Evolutionary conservation across 2,797 vertebrate species (phyloP).

Genomic region (Centroberyx gerrardi): DNA sequence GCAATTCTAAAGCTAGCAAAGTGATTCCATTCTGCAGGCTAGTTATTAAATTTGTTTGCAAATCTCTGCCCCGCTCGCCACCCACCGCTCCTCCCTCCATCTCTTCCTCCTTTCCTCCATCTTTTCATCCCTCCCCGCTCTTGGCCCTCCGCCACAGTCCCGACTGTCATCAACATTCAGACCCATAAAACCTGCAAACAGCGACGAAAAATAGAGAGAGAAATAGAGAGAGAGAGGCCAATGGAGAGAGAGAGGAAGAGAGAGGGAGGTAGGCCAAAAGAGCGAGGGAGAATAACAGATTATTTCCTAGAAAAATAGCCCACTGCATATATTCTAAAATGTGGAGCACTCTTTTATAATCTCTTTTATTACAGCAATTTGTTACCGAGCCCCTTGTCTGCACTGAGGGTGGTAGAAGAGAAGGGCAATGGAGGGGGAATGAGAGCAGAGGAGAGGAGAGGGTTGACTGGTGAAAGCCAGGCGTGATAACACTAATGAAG

Average conservation of each 20-base stretch:
- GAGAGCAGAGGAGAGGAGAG: slow-evolving; percentile 12
- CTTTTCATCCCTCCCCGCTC: slow-evolving; percentile 53
- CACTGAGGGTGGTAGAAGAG: slow-evolving; percentile 27
- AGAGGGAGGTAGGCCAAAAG: slow-evolving; percentile 19
- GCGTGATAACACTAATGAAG: slow-evolving; percentile 67
- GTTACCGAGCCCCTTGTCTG: slow-evolving; percentile 52
- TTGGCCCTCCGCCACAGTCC: slow-evolving; percentile 55
- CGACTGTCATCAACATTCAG: slow-evolving; percentile 77
- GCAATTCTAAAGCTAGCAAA: slow-evolving; percentile 77
- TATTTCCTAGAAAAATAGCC: slow-evolving; percentile 69
- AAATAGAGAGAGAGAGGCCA: slow-evolving; percentile 35
- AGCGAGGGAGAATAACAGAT: slow-evolving; percentile 60
- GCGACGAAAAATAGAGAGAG: slow-evolving; percentile 42
- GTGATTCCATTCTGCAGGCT: slow-evolving; percentile 82
- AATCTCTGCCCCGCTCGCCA: slow-evolving; percentile 71
- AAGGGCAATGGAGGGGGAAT: slow-evolving; percentile 30
- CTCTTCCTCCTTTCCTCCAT: slow-evolving; percentile 47
- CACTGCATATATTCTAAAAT: slow-evolving; percentile 62
- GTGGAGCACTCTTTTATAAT: slow-evolving; percentile 68
- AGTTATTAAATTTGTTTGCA: slow-evolving; percentile 85
- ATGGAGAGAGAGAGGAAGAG: slow-evolving; percentile 41
- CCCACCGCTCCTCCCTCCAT: slow-evolving; percentile 38
- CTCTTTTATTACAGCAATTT: slow-evolving; percentile 71
- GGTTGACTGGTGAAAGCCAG: slow-evolving; percentile 53
- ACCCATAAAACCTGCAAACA: slow-evolving; percentile 66